phyloP scores from a whole-genome alignment of 2,113 vertebrate species.

The Arenaria interpres region DNA sequence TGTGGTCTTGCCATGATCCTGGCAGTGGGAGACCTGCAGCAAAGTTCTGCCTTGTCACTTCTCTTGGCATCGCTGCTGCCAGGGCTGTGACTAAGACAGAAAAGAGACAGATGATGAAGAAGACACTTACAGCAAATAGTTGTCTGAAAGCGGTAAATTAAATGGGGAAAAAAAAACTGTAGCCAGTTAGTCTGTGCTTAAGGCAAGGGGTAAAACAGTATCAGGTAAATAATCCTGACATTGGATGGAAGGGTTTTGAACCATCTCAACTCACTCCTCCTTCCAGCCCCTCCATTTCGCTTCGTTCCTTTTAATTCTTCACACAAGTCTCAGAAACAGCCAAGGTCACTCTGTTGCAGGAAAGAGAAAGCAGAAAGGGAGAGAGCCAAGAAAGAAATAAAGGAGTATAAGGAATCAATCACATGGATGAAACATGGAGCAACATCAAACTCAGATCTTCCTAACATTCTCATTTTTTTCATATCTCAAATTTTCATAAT shows the following conservation, averaged over 20 bases:
- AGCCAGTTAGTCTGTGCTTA: not conserved
- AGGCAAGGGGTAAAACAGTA: not conserved
- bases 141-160: not conserved
- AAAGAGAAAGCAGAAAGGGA: not conserved
- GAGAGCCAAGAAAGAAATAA: not conserved
- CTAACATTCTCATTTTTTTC: not conserved
- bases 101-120: not conserved
- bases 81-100: not conserved
- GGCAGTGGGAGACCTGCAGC: not conserved
- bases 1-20: not conserved
- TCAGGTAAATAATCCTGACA: not conserved
- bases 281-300: not conserved
- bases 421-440: not conserved
- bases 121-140: not conserved
- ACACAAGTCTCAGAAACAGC: not conserved
- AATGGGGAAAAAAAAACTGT: not conserved
- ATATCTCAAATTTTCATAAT: not conserved
- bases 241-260: not conserved
- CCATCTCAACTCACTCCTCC: not conserved
- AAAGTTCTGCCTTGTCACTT: not conserved
- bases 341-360: not conserved
- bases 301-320: not conserved
- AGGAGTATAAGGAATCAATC: not conserved
- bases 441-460: not conserved
- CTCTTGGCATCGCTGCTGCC: not conserved